Conservation (phyloP, 2,113 vertebrate genomes). For the Phylloscopus trochiloides region DNA sequence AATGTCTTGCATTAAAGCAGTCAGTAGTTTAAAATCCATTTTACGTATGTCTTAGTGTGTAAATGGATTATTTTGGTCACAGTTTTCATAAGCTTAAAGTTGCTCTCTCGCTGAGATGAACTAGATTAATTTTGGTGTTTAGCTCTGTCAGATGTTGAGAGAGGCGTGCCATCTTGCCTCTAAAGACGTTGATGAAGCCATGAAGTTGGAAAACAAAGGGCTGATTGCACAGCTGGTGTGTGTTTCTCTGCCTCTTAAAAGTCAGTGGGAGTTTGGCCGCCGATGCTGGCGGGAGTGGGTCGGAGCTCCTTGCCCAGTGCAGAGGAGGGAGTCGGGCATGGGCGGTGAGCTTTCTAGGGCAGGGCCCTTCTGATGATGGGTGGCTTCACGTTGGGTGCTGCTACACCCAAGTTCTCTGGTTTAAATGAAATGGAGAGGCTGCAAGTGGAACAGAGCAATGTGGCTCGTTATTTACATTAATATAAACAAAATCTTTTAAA, state of each 20-base stretch:
- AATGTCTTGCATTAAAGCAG: constrained; percentile 39
- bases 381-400: accelerated
- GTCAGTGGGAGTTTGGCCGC: neutral
- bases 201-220: constrained; percentile 40
- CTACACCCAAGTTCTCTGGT: neutral
- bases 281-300: accelerated
- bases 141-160: neutral
- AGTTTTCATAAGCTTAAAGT: constrained; percentile 23
- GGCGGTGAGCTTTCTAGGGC: neutral
- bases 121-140: constrained; percentile 2
- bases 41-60: neutral
- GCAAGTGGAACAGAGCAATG: neutral
- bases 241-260: neutral
- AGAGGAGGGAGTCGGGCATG: accelerated
- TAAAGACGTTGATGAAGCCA: neutral
- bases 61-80: neutral
- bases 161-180: neutral
- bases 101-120: constrained; percentile 9
- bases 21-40: neutral
- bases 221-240: constrained; percentile 34
- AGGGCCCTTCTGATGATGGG: accelerated
- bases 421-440: neutral
- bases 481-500: neutral
- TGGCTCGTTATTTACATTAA: neutral
- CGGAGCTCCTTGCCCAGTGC: neutral